Evolutionary conservation across 2,113 vertebrate species (phyloP).

Genomic region (Mastomys coucha): DNA sequence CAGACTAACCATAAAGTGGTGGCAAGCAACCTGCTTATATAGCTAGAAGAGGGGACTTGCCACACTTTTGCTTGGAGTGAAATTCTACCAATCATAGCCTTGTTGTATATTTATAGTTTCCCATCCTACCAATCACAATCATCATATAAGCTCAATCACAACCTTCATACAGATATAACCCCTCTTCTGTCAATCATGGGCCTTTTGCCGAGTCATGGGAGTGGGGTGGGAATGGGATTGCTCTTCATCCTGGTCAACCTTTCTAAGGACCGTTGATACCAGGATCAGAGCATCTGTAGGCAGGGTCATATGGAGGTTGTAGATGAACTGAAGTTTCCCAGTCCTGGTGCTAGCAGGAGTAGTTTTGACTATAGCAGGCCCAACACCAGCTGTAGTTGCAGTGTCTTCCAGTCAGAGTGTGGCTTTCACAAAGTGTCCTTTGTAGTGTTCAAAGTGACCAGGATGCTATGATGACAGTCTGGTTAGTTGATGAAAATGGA

Average conservation of each 20-base stretch:
- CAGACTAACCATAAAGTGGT: not conserved
- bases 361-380: not conserved
- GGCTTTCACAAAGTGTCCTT: not conserved
- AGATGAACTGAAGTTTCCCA: not conserved
- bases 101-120: not conserved
- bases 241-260: not conserved
- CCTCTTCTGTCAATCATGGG: not conserved
- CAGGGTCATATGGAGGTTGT: not conserved
- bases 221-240: no score
- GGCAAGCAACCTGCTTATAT: not conserved
- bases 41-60: not conserved
- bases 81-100: not conserved
- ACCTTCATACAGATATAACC: not conserved
- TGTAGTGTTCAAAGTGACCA: not conserved
- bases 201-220: not conserved
- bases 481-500: not conserved
- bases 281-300: not conserved
- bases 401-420: not conserved
- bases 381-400: not conserved
- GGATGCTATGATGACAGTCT: not conserved
- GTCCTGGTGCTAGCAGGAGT: not conserved
- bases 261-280: not conserved
- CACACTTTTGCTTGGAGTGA: not conserved
- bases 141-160: not conserved
- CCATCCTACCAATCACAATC: no score